Evolutionary conservation across 1,140 invertebrate genomes (phyloP).

Genomic region (Drosophila ananassae): DNA sequence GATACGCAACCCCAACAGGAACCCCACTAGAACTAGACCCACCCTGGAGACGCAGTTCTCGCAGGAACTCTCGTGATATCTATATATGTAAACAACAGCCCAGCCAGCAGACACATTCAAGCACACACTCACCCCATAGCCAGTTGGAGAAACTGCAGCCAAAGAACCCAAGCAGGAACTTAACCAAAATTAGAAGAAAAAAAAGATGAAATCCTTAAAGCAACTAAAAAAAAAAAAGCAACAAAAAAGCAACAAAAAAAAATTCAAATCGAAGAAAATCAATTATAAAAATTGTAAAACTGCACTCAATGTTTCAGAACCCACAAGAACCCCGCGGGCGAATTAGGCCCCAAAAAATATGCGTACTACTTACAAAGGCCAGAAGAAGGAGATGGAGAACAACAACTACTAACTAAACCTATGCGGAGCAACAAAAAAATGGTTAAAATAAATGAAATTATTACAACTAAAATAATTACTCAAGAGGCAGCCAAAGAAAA

Average conservation of each 20-base stretch:
- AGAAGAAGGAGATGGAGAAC: slow-evolving; percentile 13
- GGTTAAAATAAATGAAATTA: slow-evolving; percentile 20
- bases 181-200: slow-evolving; percentile 61
- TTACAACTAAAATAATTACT: slow-evolving; percentile 49
- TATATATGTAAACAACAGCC: slow-evolving; percentile 81
- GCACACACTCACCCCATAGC: slow-evolving; percentile 28
- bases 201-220: slow-evolving; percentile 17
- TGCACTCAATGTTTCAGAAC: slow-evolving; percentile 79
- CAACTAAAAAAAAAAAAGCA: slow-evolving; percentile 9
- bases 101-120: slow-evolving; percentile 54
- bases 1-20: slow-evolving; percentile 82
- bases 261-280: slow-evolving; percentile 46
- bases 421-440: slow-evolving; percentile 58
- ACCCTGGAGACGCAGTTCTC: slow-evolving; percentile 84
- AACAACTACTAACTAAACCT: slow-evolving; percentile 52
- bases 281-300: slow-evolving; percentile 72
- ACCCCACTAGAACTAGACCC: slow-evolving; percentile 83
- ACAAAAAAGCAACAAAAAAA: slow-evolving; percentile 33
- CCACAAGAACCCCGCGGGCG: slow-evolving; percentile 37
- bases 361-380: slow-evolving; percentile 49
- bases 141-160: slow-evolving; percentile 70
- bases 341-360: slow-evolving; percentile 31
- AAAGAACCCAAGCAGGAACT: slow-evolving; percentile 58
- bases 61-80: slow-evolving; percentile 84
- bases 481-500: slow-evolving; percentile 57